Evolutionary conservation across 2,888 invertebrate species (phyloP).

Genomic region (Stenolophus ochropezus): DNA sequence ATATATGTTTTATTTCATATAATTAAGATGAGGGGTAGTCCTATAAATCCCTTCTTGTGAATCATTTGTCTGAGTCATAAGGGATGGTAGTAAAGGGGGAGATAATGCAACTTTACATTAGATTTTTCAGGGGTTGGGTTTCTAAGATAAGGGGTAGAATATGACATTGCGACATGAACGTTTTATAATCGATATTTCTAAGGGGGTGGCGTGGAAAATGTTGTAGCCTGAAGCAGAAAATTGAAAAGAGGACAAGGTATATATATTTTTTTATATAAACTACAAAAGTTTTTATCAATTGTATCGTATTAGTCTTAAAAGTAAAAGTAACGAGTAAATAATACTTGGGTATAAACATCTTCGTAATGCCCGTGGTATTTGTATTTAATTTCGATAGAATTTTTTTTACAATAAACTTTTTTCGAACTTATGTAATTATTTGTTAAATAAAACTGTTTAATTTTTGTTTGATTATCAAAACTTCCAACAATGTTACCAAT

Average conservation of each 20-base stretch:
- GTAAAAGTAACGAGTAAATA: no score
- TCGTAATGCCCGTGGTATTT: no score
- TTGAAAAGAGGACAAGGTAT: not conserved
- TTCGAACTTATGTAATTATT: no score
- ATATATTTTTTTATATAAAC: not conserved
- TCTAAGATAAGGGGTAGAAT: conserved; percentile 20
- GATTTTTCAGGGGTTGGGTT: conserved; percentile 15
- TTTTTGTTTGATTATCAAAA: no score
- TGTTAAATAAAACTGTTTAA: no score
- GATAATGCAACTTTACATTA: conserved; percentile 21
- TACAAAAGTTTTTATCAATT: no score
- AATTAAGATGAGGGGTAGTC: no score
- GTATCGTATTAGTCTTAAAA: no score
- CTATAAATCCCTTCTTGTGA: not conserved
- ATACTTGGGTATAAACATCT: no score
- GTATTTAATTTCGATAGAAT: no score
- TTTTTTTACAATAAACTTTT: no score
- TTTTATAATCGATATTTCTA: conserved; percentile 16
- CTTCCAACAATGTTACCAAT: not conserved
- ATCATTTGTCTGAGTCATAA: not conserved
- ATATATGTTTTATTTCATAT: no score
- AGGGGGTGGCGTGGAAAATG: not conserved
- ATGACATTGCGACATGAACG: conserved; percentile 29
- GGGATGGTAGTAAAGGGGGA: conserved; percentile 18
- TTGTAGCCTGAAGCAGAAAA: not conserved